Conservation (phyloP, 2,797 vertebrate genomes). For the Psittacula echo region DNA sequence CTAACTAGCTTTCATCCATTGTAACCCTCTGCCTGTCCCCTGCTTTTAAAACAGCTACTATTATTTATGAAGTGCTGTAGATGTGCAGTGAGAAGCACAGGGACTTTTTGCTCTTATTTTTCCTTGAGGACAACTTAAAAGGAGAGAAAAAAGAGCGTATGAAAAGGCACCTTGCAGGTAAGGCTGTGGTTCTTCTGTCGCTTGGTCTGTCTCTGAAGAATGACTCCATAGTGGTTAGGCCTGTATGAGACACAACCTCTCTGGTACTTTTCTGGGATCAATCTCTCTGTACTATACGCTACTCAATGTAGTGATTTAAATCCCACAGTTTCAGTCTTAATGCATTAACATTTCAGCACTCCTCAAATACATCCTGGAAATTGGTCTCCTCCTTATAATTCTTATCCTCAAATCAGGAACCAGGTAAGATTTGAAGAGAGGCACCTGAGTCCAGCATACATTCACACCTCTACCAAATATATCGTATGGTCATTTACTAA, state of each 20-base stretch:
- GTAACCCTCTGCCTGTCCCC: conserved; percentile 69
- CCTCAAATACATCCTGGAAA: conserved; percentile 24
- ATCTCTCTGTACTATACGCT: conserved; percentile 52
- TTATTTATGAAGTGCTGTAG: conserved; percentile 72
- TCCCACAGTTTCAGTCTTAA: conserved; percentile 50
- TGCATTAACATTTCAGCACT: conserved; percentile 46
- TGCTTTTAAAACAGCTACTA: conserved; percentile 71
- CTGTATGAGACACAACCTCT: conserved; percentile 66
- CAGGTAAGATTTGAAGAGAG: neutral
- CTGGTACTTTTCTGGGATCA: conserved; percentile 58
- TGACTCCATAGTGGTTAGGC: conserved; percentile 59
- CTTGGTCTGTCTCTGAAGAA: conserved; percentile 68
- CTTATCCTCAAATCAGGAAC: neutral
- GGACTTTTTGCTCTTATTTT: conserved; percentile 70
- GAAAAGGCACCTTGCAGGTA: conserved; percentile 70
- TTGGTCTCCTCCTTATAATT: neutral
- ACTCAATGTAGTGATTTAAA: conserved; percentile 47
- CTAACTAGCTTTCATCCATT: conserved; percentile 72
- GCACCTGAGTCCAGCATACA: neutral
- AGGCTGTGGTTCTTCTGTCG: conserved; percentile 53
- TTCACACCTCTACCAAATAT: neutral
- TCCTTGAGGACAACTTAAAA: conserved; percentile 70
- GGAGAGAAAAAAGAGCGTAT: conserved; percentile 50
- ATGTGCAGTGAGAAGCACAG: conserved; percentile 59
- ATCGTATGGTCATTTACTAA: neutral